Evolutionary conservation across 1,140 invertebrate species (phyloP).

Genomic region (Cyphomyrmex costatus): DNA sequence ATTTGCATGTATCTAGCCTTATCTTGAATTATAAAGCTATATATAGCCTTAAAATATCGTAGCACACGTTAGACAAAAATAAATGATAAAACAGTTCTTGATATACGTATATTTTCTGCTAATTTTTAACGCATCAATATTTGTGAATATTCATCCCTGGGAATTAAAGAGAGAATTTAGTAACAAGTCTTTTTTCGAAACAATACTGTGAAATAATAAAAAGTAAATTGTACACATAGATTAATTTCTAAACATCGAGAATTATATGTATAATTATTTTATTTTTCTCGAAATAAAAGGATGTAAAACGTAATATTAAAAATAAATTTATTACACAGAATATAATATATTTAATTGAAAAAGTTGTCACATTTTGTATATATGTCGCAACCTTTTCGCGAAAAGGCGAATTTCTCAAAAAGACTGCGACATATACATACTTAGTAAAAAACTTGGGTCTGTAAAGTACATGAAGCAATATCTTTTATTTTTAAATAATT

Average conservation of each 20-base stretch:
- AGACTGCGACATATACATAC: too few species aligned
- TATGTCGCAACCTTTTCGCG: too few species aligned
- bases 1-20: too few species aligned
- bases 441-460: too few species aligned
- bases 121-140: too few species aligned
- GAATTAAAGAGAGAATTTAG: neutral
- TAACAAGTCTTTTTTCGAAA: neutral
- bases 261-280: neutral
- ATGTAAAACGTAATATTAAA: neutral
- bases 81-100: too few species aligned
- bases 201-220: neutral
- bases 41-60: too few species aligned
- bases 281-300: neutral
- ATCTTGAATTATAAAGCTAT: too few species aligned
- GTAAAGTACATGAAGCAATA: too few species aligned
- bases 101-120: too few species aligned
- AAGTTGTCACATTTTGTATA: neutral
- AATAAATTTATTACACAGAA: neutral
- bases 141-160: slow-evolving; percentile 6
- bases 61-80: too few species aligned
- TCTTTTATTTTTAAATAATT: neutral
- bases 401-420: too few species aligned
- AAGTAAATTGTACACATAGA: neutral
- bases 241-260: neutral
- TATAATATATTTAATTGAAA: neutral